These are phyloP conservation scores for Sciurus carolinensis DNA, from an alignment of 2,797 vertebrate genomes.

Conservation along the genomic window DNA sequence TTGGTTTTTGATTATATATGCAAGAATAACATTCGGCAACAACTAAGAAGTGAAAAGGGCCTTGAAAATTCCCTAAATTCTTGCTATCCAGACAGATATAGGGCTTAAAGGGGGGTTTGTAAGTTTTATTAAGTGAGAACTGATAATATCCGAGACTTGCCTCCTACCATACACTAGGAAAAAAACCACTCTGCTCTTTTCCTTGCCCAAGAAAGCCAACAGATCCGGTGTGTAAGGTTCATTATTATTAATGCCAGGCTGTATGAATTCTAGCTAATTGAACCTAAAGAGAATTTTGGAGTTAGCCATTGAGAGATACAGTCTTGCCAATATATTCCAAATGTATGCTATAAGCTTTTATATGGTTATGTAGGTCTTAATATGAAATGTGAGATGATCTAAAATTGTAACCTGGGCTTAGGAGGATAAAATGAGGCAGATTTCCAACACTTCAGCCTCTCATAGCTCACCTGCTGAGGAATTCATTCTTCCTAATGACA, in stretches of 20 bases:
- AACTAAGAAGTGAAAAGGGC: neutral
- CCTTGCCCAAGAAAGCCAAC: neutral
- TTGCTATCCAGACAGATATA: neutral
- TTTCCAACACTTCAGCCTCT: neutral
- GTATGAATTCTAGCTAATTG: neutral
- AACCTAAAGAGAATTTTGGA: neutral
- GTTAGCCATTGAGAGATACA: neutral
- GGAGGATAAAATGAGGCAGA: neutral
- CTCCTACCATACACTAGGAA: neutral
- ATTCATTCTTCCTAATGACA: slow-evolving; percentile 84
- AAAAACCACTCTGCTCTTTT: neutral
- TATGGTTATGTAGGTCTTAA: neutral
- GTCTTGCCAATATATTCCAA: neutral
- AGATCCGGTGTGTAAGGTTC: neutral
- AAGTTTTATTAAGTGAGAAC: neutral
- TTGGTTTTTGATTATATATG: neutral
- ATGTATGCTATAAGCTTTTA: neutral
- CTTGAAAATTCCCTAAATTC: neutral
- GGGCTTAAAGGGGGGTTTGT: neutral
- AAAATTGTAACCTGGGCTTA: neutral
- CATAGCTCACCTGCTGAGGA: slow-evolving; percentile 80
- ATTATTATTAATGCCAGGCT: neutral
- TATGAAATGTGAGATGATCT: slow-evolving; percentile 19
- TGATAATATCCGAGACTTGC: neutral
- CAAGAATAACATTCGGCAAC: slow-evolving; percentile 38